phyloP scores from a whole-genome alignment of 2,888 invertebrate species.

The Biston stratarius region DNA sequence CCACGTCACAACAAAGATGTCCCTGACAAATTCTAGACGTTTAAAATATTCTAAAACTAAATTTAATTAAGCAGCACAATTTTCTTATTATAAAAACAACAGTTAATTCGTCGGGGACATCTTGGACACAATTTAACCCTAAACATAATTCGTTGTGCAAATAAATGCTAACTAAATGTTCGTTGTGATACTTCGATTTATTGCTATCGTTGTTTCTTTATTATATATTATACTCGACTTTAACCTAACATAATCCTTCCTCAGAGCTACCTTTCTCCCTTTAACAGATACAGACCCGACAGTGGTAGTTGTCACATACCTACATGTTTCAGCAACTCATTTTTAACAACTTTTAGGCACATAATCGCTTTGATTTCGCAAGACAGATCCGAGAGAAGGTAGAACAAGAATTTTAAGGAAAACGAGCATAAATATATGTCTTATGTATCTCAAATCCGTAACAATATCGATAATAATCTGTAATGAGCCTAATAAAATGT shows the following conservation, averaged over 20 bases:
- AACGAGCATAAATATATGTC: slow-evolving; percentile 34
- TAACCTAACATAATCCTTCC: slow-evolving; percentile 51
- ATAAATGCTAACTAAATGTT: slow-evolving; percentile 63
- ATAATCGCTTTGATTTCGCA: slow-evolving; percentile 31
- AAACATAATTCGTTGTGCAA: slow-evolving; percentile 62
- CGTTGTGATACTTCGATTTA: slow-evolving; percentile 73
- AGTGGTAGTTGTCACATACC: not conserved
- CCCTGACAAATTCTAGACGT: slow-evolving; percentile 30
- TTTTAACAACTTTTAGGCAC: slow-evolving; percentile 37
- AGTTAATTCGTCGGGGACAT: slow-evolving; percentile 23
- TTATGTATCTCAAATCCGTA: slow-evolving; percentile 39
- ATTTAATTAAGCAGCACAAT: slow-evolving; percentile 37
- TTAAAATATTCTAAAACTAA: slow-evolving; percentile 40
- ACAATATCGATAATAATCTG: slow-evolving; percentile 40
- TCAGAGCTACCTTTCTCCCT: slow-evolving; percentile 24
- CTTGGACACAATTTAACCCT: slow-evolving; percentile 36
- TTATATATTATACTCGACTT: slow-evolving; percentile 51
- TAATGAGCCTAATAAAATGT: slow-evolving; percentile 48
- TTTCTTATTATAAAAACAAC: slow-evolving; percentile 26
- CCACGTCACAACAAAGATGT: slow-evolving; percentile 25
- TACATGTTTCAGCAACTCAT: slow-evolving; percentile 19
- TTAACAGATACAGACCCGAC: not conserved
- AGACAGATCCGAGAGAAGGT: slow-evolving; percentile 34
- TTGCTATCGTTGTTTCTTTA: slow-evolving; percentile 64
- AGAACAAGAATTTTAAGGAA: slow-evolving; percentile 37